These are phyloP conservation scores for Ara ararauna DNA, from an alignment of 2,797 vertebrate genomes.

Conservation along the genomic window DNA sequence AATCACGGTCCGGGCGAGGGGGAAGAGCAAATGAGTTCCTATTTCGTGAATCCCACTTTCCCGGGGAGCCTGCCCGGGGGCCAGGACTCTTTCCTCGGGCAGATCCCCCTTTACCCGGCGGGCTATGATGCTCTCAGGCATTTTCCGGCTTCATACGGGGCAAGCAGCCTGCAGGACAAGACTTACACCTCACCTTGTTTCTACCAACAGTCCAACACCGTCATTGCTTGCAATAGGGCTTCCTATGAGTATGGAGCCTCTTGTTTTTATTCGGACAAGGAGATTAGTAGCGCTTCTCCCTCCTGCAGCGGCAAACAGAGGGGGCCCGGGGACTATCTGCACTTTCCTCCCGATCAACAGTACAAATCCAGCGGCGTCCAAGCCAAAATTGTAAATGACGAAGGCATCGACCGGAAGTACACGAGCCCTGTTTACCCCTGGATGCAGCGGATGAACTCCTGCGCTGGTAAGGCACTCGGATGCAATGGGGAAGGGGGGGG, in stretches of 20 bases:
- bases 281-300: constrained; percentile 78
- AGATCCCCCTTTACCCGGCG: constrained; percentile 82
- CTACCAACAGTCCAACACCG: constrained; percentile 83
- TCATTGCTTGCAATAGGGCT: constrained; percentile 81
- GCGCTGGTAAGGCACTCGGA: constrained; percentile 78
- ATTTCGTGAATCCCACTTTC: constrained; percentile 87
- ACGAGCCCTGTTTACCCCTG: constrained; percentile 83
- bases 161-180: constrained; percentile 81
- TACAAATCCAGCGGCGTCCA: constrained; percentile 79
- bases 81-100: constrained; percentile 85
- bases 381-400: constrained; percentile 80
- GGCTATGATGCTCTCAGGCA: constrained; percentile 85
- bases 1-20: constrained; percentile 85
- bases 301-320: constrained; percentile 80
- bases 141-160: constrained; percentile 83
- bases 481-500: not conserved
- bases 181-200: constrained; percentile 82
- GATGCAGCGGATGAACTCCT: constrained; percentile 86
- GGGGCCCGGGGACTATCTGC: constrained; percentile 80
- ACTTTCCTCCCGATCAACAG: constrained; percentile 80
- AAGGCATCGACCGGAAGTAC: constrained; percentile 85
- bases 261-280: constrained; percentile 85
- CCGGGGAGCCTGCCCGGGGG: constrained; percentile 84
- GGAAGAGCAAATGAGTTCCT: constrained; percentile 87
- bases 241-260: constrained; percentile 84